phyloP scores from a whole-genome alignment of 2,797 vertebrate species.

The Corythornis leucogaster region DNA sequence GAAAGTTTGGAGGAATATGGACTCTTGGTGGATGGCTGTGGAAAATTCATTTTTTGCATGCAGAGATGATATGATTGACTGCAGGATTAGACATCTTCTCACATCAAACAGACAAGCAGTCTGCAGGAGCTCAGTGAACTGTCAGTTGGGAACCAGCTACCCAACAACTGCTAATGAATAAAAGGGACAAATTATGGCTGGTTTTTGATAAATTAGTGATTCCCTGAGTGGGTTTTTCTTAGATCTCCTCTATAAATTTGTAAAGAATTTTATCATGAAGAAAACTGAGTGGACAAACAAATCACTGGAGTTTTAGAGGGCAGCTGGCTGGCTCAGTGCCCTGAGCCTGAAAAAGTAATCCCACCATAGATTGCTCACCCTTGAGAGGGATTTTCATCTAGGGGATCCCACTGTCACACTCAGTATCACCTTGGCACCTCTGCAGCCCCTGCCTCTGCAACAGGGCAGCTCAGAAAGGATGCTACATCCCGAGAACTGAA shows the following conservation, averaged over 20 bases:
- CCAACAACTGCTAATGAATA: neutral
- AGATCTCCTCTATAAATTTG: neutral
- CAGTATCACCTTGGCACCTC: accelerated
- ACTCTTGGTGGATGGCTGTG: neutral
- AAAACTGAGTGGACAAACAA: neutral
- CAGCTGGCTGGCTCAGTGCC: neutral
- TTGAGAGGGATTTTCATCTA: neutral
- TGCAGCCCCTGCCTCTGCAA: neutral
- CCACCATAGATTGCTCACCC: neutral
- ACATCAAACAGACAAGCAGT: neutral
- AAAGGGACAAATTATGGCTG: neutral
- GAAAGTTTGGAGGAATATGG: neutral
- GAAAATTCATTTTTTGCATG: neutral
- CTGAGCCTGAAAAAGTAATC: neutral
- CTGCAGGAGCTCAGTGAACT: neutral
- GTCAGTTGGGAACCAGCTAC: neutral
- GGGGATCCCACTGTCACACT: neutral
- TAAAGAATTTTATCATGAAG: neutral
- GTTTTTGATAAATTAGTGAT: neutral
- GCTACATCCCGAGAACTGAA: neutral
- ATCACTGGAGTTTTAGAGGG: neutral
- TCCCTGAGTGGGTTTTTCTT: neutral
- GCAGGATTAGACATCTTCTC: neutral
- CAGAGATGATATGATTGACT: neutral
- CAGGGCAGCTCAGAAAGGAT: neutral